These are phyloP conservation scores for Cyphomyrus plagiostoma DNA, from an alignment of 2,113 vertebrate genomes.

Conservation along the genomic window DNA sequence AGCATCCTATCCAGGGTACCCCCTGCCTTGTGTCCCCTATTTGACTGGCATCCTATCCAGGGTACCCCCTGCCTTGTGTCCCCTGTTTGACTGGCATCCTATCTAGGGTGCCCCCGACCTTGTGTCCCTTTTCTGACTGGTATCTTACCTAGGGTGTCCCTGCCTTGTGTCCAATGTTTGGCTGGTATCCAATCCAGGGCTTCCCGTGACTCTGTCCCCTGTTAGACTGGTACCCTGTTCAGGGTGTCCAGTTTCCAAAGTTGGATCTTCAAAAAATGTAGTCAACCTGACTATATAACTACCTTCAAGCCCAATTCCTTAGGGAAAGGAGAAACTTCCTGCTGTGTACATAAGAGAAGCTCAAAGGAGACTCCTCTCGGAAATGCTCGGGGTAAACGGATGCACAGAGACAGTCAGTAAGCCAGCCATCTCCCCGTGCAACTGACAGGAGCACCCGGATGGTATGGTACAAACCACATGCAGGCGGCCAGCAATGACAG, in stretches of 20 bases:
- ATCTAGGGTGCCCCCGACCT: not conserved
- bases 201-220: not conserved
- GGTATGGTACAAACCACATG: not conserved
- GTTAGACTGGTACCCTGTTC: not conserved
- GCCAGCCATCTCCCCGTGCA: not conserved
- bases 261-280: not conserved
- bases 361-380: not conserved
- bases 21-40: not conserved
- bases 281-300: not conserved
- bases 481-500: not conserved
- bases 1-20: too few species aligned
- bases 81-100: not conserved
- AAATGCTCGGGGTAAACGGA: not conserved
- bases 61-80: too few species aligned
- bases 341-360: not conserved
- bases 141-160: not conserved
- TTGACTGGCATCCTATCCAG: too few species aligned
- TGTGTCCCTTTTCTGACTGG: not conserved
- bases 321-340: not conserved
- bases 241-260: not conserved
- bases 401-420: too few species aligned
- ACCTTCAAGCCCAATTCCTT: not conserved
- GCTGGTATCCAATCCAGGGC: not conserved
- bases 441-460: not conserved
- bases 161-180: not conserved